phyloP scores from a whole-genome alignment of 2,888 invertebrate genomes.

The Matsumyia berberina region DNA sequence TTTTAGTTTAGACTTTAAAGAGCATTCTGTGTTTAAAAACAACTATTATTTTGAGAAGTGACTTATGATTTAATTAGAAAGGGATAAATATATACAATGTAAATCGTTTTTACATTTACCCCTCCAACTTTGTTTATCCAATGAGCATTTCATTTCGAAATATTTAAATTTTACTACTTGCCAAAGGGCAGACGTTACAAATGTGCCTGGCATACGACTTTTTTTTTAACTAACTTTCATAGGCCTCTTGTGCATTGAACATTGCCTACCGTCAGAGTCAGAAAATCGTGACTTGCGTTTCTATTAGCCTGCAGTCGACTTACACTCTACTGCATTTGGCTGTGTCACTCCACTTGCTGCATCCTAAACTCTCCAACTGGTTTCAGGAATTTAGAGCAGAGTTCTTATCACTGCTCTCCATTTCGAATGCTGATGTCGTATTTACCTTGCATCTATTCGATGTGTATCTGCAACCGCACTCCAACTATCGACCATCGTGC shows the following conservation, averaged over 20 bases:
- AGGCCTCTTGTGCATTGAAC: slow-evolving; percentile 23
- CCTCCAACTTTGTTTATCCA: background rate
- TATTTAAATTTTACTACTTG: slow-evolving; percentile 15
- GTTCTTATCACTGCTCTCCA: slow-evolving; percentile 30
- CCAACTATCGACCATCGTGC: slow-evolving; percentile 4
- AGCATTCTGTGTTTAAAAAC: too few relatives aligned
- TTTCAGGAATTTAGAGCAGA: slow-evolving; percentile 31
- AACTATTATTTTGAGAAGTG: too few relatives aligned
- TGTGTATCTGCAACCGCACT: slow-evolving; percentile 13
- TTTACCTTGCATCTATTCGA: slow-evolving; percentile 14
- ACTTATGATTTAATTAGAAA: too few relatives aligned
- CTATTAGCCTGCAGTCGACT: slow-evolving; percentile 22
- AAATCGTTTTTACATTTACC: too few relatives aligned
- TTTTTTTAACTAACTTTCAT: slow-evolving; percentile 41
- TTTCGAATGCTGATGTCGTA: slow-evolving; percentile 10
- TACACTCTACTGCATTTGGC: background rate
- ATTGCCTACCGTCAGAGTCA: slow-evolving; percentile 12
- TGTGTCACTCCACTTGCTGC: background rate
- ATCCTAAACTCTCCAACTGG: slow-evolving; percentile 31
- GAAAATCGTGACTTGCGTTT: slow-evolving; percentile 46
- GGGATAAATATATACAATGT: too few relatives aligned
- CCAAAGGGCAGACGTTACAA: slow-evolving; percentile 41
- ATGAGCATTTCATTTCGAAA: slow-evolving; percentile 13
- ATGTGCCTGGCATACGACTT: slow-evolving; percentile 34
- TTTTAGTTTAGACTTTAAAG: too few relatives aligned